Evolutionary conservation across 2,113 vertebrate genomes (phyloP).

Genomic region (Leucosticte australis): DNA sequence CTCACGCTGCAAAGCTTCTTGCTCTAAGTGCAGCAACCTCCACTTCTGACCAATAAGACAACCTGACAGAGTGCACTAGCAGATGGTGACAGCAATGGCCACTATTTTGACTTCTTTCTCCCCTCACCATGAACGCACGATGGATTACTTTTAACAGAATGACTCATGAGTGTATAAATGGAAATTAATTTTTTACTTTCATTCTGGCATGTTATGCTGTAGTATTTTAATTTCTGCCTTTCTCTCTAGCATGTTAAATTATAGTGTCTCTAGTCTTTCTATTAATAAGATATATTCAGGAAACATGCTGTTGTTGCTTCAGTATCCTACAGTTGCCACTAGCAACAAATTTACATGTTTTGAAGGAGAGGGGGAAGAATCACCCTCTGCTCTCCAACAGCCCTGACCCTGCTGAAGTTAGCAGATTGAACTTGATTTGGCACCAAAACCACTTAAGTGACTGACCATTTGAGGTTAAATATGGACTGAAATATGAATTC

Average conservation of each 20-base stretch:
- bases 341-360: background rate
- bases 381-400: background rate
- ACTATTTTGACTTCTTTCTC: background rate
- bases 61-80: background rate
- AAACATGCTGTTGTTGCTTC: conserved; percentile 9
- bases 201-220: background rate
- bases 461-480: background rate
- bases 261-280: background rate
- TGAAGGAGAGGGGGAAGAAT: background rate
- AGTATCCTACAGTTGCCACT: background rate
- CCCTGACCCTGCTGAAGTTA: background rate
- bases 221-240: background rate
- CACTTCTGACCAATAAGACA: rapidly evolving
- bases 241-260: background rate
- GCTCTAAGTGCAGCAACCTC: background rate
- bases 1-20: background rate
- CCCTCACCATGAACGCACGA: background rate
- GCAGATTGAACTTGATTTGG: background rate
- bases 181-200: background rate
- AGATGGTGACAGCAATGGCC: rapidly evolving
- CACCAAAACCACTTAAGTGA: background rate
- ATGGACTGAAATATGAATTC: background rate
- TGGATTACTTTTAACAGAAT: background rate
- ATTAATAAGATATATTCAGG: conserved; percentile 6
- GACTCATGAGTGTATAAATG: background rate